Conservation (phyloP, 2,888 invertebrate species). For the Automeris io region DNA sequence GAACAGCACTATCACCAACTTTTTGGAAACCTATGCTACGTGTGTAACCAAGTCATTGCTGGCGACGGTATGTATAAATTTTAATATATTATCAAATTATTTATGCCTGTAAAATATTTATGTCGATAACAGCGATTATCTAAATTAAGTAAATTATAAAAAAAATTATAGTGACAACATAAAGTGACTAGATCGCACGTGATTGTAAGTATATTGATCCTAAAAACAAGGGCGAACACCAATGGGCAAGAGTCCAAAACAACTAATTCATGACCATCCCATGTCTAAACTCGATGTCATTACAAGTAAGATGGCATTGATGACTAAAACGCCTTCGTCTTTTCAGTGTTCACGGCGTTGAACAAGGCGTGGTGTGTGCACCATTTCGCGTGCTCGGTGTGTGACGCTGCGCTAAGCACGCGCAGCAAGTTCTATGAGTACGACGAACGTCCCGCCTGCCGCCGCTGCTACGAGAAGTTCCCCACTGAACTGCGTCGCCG, state of each 20-base stretch:
- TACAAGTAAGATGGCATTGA: no score
- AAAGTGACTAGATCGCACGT: no score
- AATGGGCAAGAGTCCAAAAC: no score
- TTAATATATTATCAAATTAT: no score
- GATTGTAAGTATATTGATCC: no score
- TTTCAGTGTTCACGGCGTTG: conserved; percentile 94
- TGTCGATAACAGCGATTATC: no score
- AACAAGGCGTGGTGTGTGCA: conserved; percentile 99
- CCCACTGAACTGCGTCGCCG: conserved; percentile 95
- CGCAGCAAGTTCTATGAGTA: conserved; percentile 99
- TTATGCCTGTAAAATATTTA: no score
- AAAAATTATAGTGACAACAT: no score
- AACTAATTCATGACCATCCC: no score
- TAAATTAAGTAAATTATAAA: no score
- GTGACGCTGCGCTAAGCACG: conserved; percentile 96
- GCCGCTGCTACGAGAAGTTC: conserved; percentile 98
- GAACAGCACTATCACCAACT: conserved; percentile 99
- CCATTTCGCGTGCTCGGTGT: conserved; percentile 98
- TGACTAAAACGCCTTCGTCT: conserved; percentile 90
- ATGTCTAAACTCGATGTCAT: no score
- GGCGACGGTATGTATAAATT: conserved; percentile 97
- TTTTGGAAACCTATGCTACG: conserved; percentile 98
- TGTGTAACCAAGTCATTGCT: conserved; percentile 98
- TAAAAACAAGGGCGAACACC: no score
- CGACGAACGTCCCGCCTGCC: conserved; percentile 98